These are phyloP conservation scores for Habrosyne pyritoides DNA, from an alignment of 2,888 invertebrate genomes.

Conservation along the genomic window DNA sequence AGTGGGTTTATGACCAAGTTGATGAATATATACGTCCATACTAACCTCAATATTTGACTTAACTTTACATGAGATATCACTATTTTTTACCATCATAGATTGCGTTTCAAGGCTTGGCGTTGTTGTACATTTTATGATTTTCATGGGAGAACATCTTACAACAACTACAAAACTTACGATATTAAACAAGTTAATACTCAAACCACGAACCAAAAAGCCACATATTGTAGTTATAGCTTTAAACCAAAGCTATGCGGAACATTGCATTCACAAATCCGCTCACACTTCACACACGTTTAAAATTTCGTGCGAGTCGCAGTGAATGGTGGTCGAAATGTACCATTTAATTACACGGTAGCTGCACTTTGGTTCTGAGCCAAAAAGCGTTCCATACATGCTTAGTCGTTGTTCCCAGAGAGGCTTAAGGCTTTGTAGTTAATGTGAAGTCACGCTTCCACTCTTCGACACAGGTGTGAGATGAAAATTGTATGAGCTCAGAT, in stretches of 20 bases:
- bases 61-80: too few relatives aligned
- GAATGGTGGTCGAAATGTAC: slow-evolving; percentile 30
- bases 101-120: too few relatives aligned
- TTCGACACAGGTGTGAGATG: slow-evolving; percentile 9
- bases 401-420: slow-evolving; percentile 18
- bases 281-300: slow-evolving; percentile 20
- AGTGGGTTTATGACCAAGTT: too few relatives aligned
- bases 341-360: slow-evolving; percentile 49
- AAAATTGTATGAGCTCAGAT: not conserved
- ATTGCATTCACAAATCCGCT: slow-evolving; percentile 4
- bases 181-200: not conserved
- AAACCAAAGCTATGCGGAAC: slow-evolving; percentile 3
- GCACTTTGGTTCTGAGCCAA: slow-evolving; percentile 48
- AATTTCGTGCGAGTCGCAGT: slow-evolving; percentile 30
- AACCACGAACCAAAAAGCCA: not conserved
- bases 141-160: too few relatives aligned
- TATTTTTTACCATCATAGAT: too few relatives aligned
- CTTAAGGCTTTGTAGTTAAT: slow-evolving; percentile 18
- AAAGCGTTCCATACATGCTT: slow-evolving; percentile 31
- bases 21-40: too few relatives aligned
- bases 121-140: too few relatives aligned
- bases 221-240: slow-evolving; percentile 1
- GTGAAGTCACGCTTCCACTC: slow-evolving; percentile 22
- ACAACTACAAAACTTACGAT: too few relatives aligned
- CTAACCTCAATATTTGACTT: too few relatives aligned